A percentile compares a stretch with the other conserved stretches of the same genome.
Evolutionary conservation across 1,140 invertebrate genomes (phyloP).

Genomic region (Macrocentrus cingulum): DNA sequence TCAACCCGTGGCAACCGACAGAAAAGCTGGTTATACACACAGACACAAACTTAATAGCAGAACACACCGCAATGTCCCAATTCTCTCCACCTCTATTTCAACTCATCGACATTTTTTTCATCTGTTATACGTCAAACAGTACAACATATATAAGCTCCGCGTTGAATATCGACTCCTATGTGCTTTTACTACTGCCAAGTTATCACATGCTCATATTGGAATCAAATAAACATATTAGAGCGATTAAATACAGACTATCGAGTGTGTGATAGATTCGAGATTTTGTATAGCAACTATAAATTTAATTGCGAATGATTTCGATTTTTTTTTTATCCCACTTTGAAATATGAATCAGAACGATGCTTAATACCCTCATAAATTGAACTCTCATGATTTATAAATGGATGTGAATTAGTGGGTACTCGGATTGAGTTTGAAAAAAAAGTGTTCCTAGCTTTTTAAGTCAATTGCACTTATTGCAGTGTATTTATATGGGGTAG

Average conservation of each 20-base stretch:
- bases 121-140: constrained; percentile 14
- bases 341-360: no score
- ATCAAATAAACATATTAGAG: no score
- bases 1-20: neutral
- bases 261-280: no score
- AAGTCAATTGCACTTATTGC: constrained; percentile 6
- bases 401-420: neutral
- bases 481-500: neutral
- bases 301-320: no score
- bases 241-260: no score
- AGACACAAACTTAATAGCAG: constrained; percentile 9
- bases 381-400: constrained; percentile 6
- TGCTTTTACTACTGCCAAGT: no score
- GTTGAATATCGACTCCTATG: neutral
- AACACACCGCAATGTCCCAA: constrained; percentile 30
- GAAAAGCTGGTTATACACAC: neutral
- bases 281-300: no score
- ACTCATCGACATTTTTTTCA: constrained; percentile 28
- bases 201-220: no score
- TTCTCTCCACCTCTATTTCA: constrained; percentile 27
- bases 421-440: neutral
- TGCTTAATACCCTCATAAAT: neutral
- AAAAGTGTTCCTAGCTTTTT: neutral
- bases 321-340: no score
- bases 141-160: neutral